phyloP scores from a whole-genome alignment of 2,888 invertebrate species.

The Pyrgus malvae region DNA sequence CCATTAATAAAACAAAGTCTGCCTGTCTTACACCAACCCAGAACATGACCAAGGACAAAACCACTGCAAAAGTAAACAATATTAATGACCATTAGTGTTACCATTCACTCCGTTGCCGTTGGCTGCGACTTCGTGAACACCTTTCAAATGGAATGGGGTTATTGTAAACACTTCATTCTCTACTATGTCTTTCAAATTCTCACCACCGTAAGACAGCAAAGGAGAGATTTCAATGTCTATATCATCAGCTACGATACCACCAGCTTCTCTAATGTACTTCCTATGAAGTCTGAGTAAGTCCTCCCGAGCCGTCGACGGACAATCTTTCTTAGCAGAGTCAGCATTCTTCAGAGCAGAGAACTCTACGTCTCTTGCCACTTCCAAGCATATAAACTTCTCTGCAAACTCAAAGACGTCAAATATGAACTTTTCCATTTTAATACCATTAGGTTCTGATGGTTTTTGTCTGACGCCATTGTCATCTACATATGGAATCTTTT shows the following conservation, averaged over 20 bases:
- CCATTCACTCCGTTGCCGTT: slow-evolving; percentile 72
- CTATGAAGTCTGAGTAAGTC: slow-evolving; percentile 90
- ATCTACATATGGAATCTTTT: slow-evolving; percentile 96
- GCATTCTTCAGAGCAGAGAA: slow-evolving; percentile 99
- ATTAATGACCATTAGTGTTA: slow-evolving; percentile 35
- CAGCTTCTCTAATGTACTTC: slow-evolving; percentile 90
- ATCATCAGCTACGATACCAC: slow-evolving; percentile 86
- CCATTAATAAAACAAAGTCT: too few species aligned
- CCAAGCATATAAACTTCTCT: slow-evolving; percentile 95
- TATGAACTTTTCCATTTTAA: slow-evolving; percentile 99
- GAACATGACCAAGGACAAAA: neutral
- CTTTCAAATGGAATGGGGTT: slow-evolving; percentile 83
- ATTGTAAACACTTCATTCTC: slow-evolving; percentile 85
- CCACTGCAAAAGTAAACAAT: neutral
- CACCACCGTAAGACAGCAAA: slow-evolving; percentile 94
- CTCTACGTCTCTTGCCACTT: slow-evolving; percentile 94
- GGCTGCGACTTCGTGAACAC: slow-evolving; percentile 56
- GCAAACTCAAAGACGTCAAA: slow-evolving; percentile 99
- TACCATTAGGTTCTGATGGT: slow-evolving; percentile 94
- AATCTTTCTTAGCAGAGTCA: slow-evolving; percentile 93
- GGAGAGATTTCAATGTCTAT: slow-evolving; percentile 95
- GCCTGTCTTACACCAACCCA: too few species aligned
- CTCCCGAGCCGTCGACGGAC: slow-evolving; percentile 91
- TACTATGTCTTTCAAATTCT: slow-evolving; percentile 87
- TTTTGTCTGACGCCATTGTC: slow-evolving; percentile 85